Conservation (phyloP, 1,140 invertebrate genomes). For the Drosophila sechellia region DNA sequence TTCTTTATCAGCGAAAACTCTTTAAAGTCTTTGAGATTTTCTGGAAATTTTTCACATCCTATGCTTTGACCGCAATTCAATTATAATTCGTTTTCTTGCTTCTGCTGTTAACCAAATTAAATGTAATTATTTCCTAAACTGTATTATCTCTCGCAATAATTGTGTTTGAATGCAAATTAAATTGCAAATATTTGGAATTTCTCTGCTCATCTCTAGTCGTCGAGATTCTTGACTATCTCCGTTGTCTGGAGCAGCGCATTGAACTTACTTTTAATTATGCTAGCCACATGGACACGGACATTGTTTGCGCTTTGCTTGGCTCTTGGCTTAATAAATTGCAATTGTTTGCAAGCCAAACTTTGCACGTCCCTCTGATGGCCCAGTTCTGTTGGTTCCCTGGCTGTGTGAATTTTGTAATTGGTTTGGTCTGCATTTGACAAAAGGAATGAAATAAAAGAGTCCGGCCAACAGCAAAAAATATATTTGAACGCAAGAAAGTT, state of each 20-base stretch:
- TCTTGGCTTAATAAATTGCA: slow-evolving; percentile 81
- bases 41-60: background rate
- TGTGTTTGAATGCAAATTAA: slow-evolving; percentile 42
- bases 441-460: slow-evolving; percentile 46
- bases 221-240: background rate
- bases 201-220: slow-evolving; percentile 34
- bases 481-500: slow-evolving; percentile 62
- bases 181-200: slow-evolving; percentile 44
- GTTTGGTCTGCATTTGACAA: slow-evolving; percentile 80
- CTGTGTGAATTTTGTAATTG: slow-evolving; percentile 72
- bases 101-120: background rate
- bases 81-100: slow-evolving; percentile 3
- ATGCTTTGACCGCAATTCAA: slow-evolving; percentile 1
- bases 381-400: slow-evolving; percentile 44
- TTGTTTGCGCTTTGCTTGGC: slow-evolving; percentile 65
- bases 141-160: slow-evolving; percentile 25
- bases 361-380: slow-evolving; percentile 43
- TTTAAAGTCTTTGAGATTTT: background rate
- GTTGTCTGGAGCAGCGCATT: slow-evolving; percentile 60
- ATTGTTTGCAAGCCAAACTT: slow-evolving; percentile 79
- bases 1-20: background rate
- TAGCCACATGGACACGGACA: slow-evolving; percentile 66
- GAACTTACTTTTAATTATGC: slow-evolving; percentile 80
- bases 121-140: slow-evolving; percentile 26
- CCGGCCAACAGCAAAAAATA: slow-evolving; percentile 14